phyloP scores from a whole-genome alignment of 2,113 vertebrate genomes.

The Ciconia maguari region DNA sequence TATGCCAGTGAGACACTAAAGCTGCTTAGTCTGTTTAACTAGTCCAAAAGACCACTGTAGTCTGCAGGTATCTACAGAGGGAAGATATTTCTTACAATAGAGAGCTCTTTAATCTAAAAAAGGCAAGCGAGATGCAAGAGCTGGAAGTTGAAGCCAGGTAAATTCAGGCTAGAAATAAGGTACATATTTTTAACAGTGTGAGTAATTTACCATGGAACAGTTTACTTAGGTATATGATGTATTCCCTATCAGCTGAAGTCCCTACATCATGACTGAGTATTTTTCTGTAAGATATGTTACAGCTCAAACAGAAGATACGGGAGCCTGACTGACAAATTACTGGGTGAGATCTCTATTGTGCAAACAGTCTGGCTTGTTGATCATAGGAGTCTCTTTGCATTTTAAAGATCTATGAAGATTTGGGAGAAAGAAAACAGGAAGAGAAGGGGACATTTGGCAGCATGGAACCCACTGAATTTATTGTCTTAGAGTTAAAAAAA shows the following conservation, averaged over 20 bases:
- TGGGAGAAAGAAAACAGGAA: neutral
- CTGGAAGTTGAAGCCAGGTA: neutral
- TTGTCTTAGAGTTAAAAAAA: neutral
- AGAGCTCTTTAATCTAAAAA: neutral
- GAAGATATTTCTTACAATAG: neutral
- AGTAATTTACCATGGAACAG: neutral
- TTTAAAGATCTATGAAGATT: neutral
- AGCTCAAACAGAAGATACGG: neutral
- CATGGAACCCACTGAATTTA: neutral
- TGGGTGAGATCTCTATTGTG: neutral
- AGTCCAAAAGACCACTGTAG: neutral
- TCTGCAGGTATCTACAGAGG: neutral
- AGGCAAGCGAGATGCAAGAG: neutral
- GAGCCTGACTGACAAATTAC: neutral
- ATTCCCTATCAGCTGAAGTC: neutral
- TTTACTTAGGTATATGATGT: neutral
- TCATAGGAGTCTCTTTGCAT: neutral
- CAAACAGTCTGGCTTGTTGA: neutral
- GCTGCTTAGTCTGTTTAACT: neutral
- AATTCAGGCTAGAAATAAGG: neutral
- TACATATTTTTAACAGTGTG: neutral
- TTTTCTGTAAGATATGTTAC: neutral
- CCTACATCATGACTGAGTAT: neutral
- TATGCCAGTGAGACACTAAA: neutral
- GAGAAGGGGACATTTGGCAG: neutral